Percentiles rank a stretch among this genome's conserved stretches.
phyloP scores from a whole-genome alignment of 2,113 vertebrate genomes.

The Chaetodon auriga region DNA sequence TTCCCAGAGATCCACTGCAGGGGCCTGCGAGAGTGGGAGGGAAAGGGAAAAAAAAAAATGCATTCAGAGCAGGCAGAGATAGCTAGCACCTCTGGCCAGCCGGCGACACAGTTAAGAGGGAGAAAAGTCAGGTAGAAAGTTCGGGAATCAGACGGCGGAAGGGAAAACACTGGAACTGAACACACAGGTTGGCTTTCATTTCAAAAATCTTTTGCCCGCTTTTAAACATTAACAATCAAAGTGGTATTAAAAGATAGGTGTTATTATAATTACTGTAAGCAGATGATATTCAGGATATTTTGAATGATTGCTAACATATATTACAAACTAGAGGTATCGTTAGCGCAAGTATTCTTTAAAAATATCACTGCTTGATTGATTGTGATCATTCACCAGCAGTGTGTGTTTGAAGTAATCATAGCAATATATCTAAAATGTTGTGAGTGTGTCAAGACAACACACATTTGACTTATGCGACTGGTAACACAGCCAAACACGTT shows the following conservation, averaged over 20 bases:
- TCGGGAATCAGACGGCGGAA: constrained; percentile 30
- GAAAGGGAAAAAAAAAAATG: constrained; percentile 44
- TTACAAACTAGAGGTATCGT: accelerated
- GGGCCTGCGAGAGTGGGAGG: constrained; percentile 62
- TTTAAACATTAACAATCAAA: background rate
- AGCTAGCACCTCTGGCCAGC: constrained; percentile 74
- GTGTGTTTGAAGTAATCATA: background rate
- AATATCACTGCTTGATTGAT: no score
- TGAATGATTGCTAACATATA: background rate
- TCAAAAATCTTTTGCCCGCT: background rate
- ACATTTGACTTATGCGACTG: background rate
- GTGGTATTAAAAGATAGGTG: accelerated
- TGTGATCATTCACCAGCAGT: no score
- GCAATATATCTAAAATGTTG: no score
- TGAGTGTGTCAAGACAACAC: background rate
- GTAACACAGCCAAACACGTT: background rate
- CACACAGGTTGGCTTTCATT: background rate
- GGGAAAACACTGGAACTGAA: constrained; percentile 13
- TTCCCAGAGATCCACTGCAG: constrained; percentile 80
- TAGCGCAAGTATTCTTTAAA: background rate
- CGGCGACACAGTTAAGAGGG: constrained; percentile 69
- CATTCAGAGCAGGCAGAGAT: constrained; percentile 74
- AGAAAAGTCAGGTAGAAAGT: constrained; percentile 64
- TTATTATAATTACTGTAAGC: background rate
- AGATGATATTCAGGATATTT: background rate